phyloP scores from a whole-genome alignment of 1,140 invertebrate genomes.

The Colletes gigas region DNA sequence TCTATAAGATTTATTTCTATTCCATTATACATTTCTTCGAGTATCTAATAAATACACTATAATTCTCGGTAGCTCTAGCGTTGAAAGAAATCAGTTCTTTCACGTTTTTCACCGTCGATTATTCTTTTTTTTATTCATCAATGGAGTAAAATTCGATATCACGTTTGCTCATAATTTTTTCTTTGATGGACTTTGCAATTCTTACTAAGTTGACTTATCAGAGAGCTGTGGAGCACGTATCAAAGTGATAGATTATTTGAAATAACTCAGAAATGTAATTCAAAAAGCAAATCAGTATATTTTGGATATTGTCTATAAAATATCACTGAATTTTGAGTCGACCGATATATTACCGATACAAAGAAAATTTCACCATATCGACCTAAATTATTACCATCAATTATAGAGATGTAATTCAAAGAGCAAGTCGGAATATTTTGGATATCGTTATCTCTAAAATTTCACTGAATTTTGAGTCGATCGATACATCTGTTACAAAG shows the following conservation, averaged over 20 bases:
- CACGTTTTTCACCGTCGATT: too few species aligned
- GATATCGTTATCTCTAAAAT: too few species aligned
- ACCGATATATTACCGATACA: constrained; percentile 35
- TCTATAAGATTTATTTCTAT: too few species aligned
- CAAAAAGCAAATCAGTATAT: constrained; percentile 66
- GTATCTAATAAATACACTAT: too few species aligned
- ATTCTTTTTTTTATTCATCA: too few species aligned
- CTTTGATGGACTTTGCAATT: constrained; percentile 82
- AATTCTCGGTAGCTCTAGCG: too few species aligned
- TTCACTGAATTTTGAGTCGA: constrained; percentile 68
- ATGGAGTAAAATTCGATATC: constrained; percentile 79
- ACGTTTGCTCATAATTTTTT: constrained; percentile 81
- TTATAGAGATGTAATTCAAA: constrained; percentile 32
- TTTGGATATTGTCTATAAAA: constrained; percentile 74
- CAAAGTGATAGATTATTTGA: constrained; percentile 65
- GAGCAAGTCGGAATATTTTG: too few species aligned
- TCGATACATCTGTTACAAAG: constrained; percentile 31
- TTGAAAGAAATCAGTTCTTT: too few species aligned
- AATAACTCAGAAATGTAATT: constrained; percentile 73
- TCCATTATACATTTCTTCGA: too few species aligned
- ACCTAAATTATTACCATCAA: constrained; percentile 73
- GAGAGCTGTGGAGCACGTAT: constrained; percentile 78
- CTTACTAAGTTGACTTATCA: constrained; percentile 83
- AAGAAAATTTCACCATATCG: constrained; percentile 52
- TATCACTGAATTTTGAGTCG: constrained; percentile 70